phyloP scores from a whole-genome alignment of 1,140 invertebrate species.

The Eufriesea mexicana region DNA sequence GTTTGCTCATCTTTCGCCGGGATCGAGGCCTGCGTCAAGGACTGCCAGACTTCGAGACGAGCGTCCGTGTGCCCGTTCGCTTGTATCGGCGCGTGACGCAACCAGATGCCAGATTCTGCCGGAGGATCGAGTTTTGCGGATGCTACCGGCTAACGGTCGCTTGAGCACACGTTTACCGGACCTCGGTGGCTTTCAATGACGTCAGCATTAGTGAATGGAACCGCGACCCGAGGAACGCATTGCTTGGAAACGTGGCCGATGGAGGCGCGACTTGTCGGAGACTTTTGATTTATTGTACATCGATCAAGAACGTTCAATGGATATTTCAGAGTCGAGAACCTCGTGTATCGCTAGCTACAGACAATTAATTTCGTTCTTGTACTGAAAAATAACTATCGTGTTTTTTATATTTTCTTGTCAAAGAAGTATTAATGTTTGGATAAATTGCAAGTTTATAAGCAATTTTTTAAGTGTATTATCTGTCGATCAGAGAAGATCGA shows the following conservation, averaged over 20 bases:
- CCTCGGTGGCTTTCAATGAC: slow-evolving; percentile 43
- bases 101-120: slow-evolving; percentile 59
- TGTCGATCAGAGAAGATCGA: not conserved
- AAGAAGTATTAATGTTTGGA: not conserved
- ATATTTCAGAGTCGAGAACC: not conserved
- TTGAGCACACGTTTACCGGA: slow-evolving; percentile 20
- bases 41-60: slow-evolving; percentile 36
- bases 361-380: not conserved
- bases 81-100: slow-evolving; percentile 59
- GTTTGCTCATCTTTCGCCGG: slow-evolving; percentile 62
- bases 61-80: slow-evolving; percentile 36
- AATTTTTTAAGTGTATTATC: too few species aligned
- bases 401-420: not conserved
- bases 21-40: slow-evolving; percentile 62
- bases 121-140: slow-evolving; percentile 60
- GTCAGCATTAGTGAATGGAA: slow-evolving; percentile 60
- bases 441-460: not conserved
- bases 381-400: not conserved
- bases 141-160: slow-evolving; percentile 65
- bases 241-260: slow-evolving; percentile 32
- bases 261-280: slow-evolving; percentile 50
- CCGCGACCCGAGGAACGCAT: not conserved
- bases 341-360: not conserved
- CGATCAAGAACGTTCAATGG: slow-evolving; percentile 21
- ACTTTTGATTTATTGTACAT: not conserved